Evolutionary conservation across 2,797 vertebrate species (phyloP), one percentile per base, ranked within the genome.

Genomic region (Melanotaenia parkinsoni): DNA sequence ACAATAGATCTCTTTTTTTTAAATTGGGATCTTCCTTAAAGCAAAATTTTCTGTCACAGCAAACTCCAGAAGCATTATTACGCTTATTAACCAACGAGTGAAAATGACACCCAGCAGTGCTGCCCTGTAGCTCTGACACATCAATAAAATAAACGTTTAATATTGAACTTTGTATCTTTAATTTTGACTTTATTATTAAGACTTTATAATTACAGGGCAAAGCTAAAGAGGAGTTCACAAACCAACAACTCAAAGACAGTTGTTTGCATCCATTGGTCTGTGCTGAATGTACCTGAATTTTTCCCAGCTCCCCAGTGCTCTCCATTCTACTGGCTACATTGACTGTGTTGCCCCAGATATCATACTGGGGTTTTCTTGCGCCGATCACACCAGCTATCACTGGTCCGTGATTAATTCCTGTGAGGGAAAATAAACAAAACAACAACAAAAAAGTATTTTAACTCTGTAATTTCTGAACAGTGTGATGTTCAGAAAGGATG

Each of bases 321-420:
- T 99, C 98, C 98, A 99, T 99, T 2, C 98, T 90, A 79, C 98
- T 99, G 37, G 98, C 97, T 0, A 99, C 98, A 0, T 99, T 99
- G 2, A 99, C 98, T 0, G 98, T 97, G 91, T 99, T 99, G 24
- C 98, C 98, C 98, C 98, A 99, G 40, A 99, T 99, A 74, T 99
- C 98, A 0, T 99, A 99, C 87, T 99, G 98, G 26, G 98, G 98
- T 63, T 99, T 99, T 50, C 96, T 95, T 16, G 98, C 98, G 26
- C 98, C 98, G 0, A 99, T 99, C 76, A 99, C 98, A 10, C 98
- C 98, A 2, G 98, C 98, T 20, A 99, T 98, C 68, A 99, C 98
- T 0, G 98, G 98, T 43, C 98, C 98, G 0, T 99, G 96, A 83
- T 99, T 99, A 80, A 99, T 99, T 10, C 98, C 98, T 99, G 81